Base-by-base conservation (phyloP, 1,140 invertebrate genomes). In the Varroa destructor region DNA sequence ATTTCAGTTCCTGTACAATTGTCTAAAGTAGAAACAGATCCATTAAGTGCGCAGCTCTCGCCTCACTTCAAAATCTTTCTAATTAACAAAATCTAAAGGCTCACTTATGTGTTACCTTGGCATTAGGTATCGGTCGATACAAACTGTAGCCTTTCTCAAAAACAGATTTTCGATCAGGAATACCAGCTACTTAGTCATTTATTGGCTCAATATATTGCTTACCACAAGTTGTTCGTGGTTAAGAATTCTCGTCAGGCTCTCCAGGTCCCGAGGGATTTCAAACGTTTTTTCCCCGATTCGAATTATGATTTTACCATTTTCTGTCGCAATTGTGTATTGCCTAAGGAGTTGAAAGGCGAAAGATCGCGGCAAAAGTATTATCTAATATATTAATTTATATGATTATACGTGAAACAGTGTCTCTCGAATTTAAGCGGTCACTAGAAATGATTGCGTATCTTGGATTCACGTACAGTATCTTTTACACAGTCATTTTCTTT, bases 231-330 rank as follows among this genome's bases (percentile, higher is more conserved):
- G 40, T 8, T 67, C 40, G 46, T 12, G 40, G 61, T 40, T 40
- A 37, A 67, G 61, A 40, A 67, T 67, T 4, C 61, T 46, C 40
- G 61, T 25, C 1, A 67, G 36, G 12, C 37, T 1, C 40, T 67
- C 12, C 2, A 67, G 12, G 37, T 67, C 61, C 1, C 61, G 61
- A 3, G 61, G 61, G 46, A 67, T 67, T 12, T 43, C 61, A 12
- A 67, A 40, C 2, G 40, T 37, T 40, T 67, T 37, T 2, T 40
- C 40, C 1, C 14, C 61, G 36, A 67, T 67, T 14, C 61, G 61
- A 46, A 67, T 67, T 1, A 67, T n/a, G 36, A 37, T 14, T 37
- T 67, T 67, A 14, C 61, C 61, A 10, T 67, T 40, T 40, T 67
- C 40, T 14, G 61, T 36, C 3, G 61, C 4, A 40, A 67, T 67